Base-by-base conservation (phyloP, 2,797 vertebrate species). In the Cossypha niveicapilla region DNA sequence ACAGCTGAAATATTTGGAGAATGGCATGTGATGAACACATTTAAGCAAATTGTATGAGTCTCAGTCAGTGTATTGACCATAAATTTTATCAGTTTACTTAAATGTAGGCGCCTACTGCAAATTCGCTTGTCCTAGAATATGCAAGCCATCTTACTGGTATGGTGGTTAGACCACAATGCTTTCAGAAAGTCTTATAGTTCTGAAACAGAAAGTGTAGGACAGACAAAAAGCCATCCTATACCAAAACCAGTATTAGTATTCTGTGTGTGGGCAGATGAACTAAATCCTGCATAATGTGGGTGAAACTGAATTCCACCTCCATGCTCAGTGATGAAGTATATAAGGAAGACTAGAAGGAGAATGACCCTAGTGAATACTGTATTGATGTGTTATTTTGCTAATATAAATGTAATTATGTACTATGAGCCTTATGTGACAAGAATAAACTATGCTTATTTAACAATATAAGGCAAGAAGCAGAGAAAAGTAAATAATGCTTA, bases 1-100 rank as follows among this genome's bases (percentile, higher is more conserved):
- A 42, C 45, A 92, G 68, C 44, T 67, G 61, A 15, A 92, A 14
- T 39, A 48, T 88, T 86, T 39, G 5, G 35, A 37, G 86, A 80
- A 92, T 44, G 23, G 1, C 32, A 48, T 30, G 45, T 90, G 37
- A 48, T 42, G 4, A 73, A 86, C 21, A 60, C 3, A 56, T 92
- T 74, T 77, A 77, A 83, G 32, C 11, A 80, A 90, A 80, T 41
- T 76, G 2, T 61, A 76, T 6, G 5, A 88, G 30, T 54, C 27
- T 66, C 53, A 50, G 25, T 62, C 25, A 44, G 9, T n/a, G 10
- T 62, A 66, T 19, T 60, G 30, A 51, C 23, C 13, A 34, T 62
- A 66, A 72, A 44, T 74, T 61, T 39, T 48, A 83, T 37, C 28
- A 51, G 7, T 18, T 60, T 32, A 60, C n/a, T 70, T 77, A 67